These are phyloP conservation scores for Pseudotriccus pelzelni DNA, from an alignment of 2,797 vertebrate species.

Conservation along the genomic window DNA sequence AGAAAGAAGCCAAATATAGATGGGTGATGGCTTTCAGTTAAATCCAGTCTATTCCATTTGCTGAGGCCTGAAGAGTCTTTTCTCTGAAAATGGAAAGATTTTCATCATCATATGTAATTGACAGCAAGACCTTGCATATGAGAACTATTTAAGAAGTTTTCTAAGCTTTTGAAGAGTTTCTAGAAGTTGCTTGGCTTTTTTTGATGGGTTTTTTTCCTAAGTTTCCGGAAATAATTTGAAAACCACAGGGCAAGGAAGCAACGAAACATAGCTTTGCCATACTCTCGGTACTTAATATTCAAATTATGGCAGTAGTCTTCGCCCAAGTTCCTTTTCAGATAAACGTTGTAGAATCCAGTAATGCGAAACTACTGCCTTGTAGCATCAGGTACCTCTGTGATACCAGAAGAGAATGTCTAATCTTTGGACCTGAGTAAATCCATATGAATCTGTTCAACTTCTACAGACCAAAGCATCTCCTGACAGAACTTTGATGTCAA, in stretches of 20 bases:
- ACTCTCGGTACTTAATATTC: background rate
- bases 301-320: background rate
- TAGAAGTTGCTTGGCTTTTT: background rate
- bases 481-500: background rate
- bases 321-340: background rate
- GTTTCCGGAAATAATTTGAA: background rate
- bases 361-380: background rate
- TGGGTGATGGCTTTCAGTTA: background rate
- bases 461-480: background rate
- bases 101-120: background rate
- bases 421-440: background rate
- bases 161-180: background rate
- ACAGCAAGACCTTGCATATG: background rate
- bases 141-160: background rate
- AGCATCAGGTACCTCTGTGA: background rate
- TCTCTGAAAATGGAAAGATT: background rate
- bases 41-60: background rate
- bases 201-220: fast-evolving
- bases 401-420: background rate
- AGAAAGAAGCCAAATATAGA: background rate
- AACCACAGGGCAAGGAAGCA: background rate
- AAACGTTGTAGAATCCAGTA: background rate
- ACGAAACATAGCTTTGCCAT: background rate
- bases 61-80: background rate
- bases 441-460: background rate